Evolutionary conservation across 2,888 invertebrate genomes (phyloP).

Genomic region (Tipula vernalis): DNA sequence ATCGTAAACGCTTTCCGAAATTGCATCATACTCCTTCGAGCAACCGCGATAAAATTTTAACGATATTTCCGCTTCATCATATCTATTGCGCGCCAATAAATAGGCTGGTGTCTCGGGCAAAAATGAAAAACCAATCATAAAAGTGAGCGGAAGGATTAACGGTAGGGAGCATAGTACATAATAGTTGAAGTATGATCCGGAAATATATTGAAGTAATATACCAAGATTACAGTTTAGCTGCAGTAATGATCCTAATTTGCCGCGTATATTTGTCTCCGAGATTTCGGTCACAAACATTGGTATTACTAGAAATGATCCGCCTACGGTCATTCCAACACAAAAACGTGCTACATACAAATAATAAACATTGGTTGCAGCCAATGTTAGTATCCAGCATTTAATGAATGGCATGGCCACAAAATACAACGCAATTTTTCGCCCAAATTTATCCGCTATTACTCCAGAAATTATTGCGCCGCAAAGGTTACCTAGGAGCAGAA

Average conservation of each 20-base stretch:
- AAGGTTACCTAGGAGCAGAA: conserved; percentile 26
- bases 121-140: conserved; percentile 24
- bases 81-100: conserved; percentile 23
- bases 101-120: conserved; percentile 32
- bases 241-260: conserved; percentile 29
- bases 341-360: conserved; percentile 7
- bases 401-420: conserved; percentile 27
- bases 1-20: background rate
- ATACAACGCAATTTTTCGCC: conserved; percentile 26
- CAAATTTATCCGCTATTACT: conserved; percentile 23
- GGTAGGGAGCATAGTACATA: conserved; percentile 23
- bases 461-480: conserved; percentile 25
- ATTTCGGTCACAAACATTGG: conserved; percentile 16
- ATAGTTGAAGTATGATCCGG: conserved; percentile 28
- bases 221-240: conserved; percentile 29
- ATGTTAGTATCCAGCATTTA: conserved; percentile 18
- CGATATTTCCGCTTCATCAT: conserved; percentile 26
- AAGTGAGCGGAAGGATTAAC: conserved; percentile 22
- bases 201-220: conserved; percentile 24
- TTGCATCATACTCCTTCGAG: background rate
- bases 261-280: conserved; percentile 15
- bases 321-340: conserved; percentile 12
- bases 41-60: conserved; percentile 28
- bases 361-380: background rate
- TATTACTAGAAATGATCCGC: conserved; percentile 11